Evolutionary conservation across 2,797 vertebrate genomes (phyloP), one percentile per base, ranked within the genome.

Genomic region (Siniperca obscura): DNA sequence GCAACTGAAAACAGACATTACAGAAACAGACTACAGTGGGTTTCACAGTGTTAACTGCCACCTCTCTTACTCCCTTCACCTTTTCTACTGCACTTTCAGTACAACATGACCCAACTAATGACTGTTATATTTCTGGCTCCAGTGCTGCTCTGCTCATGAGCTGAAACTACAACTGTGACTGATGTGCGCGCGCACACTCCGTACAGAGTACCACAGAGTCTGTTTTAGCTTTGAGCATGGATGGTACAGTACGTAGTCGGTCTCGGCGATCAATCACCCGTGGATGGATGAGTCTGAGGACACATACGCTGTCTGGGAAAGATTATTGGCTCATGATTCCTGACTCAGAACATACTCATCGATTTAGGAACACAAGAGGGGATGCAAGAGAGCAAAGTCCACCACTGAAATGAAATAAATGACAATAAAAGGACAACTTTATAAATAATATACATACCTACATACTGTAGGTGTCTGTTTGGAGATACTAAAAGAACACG

Each of bases 231-330:
- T 21, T n/a, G 34, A 60, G 42, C 74, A 56, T 70, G 61, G 57
- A 75, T 86, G 70, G 25, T 65, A 74, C 36, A 30, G 76, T 62
- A 55, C 8, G 0, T 8, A 1, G 59, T 14, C 10, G 1, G 21
- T 36, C 66, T 27, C 2, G 1, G 14, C n/a, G 60, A 78, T 76
- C 77, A 70, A 19, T 79, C 83, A 65, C 68, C 42, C 3, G 1
- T 53, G 40, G 55, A 78, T 70, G 75, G 44, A 77, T 72, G 70
- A 67, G 52, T 81, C 17, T 57, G 74, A 66, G 62, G 74, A 76
- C 81, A 81, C 69, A 56, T 62, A 10, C 3, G 2, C 70, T 69
- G 70, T 73, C 75, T 76, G 80, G 16, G 66, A 30, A 65, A 80
- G 66, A 72, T 74, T 61, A 82, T 71, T 70, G 73, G 67, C 62